Base-by-base conservation (phyloP, 1,140 invertebrate genomes). In the Pseudomyrmex flavicornis region DNA sequence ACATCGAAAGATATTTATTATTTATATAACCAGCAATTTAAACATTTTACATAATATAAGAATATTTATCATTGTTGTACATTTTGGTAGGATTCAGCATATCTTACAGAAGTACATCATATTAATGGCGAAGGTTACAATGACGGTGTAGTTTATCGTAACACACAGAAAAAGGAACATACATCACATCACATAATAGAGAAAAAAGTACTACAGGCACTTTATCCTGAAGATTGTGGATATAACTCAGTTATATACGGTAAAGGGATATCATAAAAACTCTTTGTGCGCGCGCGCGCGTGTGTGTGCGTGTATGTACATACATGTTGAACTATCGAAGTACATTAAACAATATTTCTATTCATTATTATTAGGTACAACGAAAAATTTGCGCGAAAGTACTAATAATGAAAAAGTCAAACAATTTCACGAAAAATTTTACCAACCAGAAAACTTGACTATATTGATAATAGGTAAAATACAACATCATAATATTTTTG, bases 81-180 rank as follows among this genome's bases (percentile, higher is more conserved):
- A 52, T 73, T 26, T 50, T 56, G 20, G 8, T 69, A 97, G 97
- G 96, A 98, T 86, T 95, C 96, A 89, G 97, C 95, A 1, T 99
- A 96, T 94, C 93, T 96, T 12, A 99, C 98, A 15, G 98, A 99
- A 95, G 98, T 99, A 1, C 97, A 99, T 94, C 98, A 99, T 92
- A 95, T 99, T 65, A 98, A 97, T 91, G 97, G 96, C 2, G 96
- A 98, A 84, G 98, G 98, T 2, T 96, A 98, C 88, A 97, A 99
- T 95, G 97, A 96, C 48, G 98, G 98, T 50, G 97, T 99, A 46
- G 98, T 99, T 1, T 99, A 99, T 92, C 98, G 97, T 93, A 98
- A 99, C 95, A 98, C 98, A 97, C 98, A 99, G 92, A 97, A 96
- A 20, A 90, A 95, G 26, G 98, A 98, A 93, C 98, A 98, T 92